Evolutionary conservation across 1,140 invertebrate genomes (phyloP).

Genomic region (Acromyrmex echinatior): DNA sequence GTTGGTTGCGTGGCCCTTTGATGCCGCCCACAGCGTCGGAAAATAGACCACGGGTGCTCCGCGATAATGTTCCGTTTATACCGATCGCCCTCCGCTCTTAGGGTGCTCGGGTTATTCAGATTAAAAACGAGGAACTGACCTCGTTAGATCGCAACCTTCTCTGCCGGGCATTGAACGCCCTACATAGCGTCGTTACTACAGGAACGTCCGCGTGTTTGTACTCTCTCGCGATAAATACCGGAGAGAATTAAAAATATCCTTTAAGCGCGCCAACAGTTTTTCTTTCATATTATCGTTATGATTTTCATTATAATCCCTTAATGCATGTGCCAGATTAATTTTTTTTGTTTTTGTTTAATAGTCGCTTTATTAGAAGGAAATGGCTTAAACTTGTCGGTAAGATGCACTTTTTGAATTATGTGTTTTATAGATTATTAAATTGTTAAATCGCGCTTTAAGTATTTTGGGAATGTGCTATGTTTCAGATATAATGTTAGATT

Average conservation of each 20-base stretch:
- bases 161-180: constrained; percentile 56
- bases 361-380: neutral
- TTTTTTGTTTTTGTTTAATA: neutral
- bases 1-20: constrained; percentile 63
- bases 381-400: constrained; percentile 6
- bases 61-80: constrained; percentile 48
- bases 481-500: neutral
- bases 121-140: constrained; percentile 65
- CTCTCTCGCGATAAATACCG: constrained; percentile 33
- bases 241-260: constrained; percentile 48
- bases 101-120: constrained; percentile 50
- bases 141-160: constrained; percentile 56
- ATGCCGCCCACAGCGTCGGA: constrained; percentile 59
- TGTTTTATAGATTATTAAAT: neutral
- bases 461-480: neutral
- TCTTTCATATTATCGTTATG: constrained; percentile 20
- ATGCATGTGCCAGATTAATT: neutral
- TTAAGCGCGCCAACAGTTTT: constrained; percentile 17
- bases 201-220: constrained; percentile 45
- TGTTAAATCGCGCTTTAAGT: neutral
- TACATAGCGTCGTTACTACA: constrained; percentile 33
- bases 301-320: constrained; percentile 3
- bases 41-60: constrained; percentile 53
- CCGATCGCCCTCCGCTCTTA: constrained; percentile 50
- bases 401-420: neutral